These are phyloP conservation scores for Micronisus gabar DNA, from an alignment of 2,113 vertebrate species.

Conservation along the genomic window DNA sequence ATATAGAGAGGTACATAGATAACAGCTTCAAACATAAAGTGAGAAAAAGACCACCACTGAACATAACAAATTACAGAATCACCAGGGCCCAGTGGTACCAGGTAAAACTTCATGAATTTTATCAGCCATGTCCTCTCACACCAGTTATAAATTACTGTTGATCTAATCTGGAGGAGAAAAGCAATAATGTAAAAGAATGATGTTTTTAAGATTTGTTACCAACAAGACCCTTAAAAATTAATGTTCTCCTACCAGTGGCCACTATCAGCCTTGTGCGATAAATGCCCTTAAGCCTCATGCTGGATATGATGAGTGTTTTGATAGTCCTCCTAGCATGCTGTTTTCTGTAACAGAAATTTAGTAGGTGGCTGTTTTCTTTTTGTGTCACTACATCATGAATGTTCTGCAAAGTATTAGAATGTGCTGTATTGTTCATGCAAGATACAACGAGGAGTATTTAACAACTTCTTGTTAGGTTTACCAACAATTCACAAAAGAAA, in stretches of 20 bases:
- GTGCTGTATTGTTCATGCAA: not conserved
- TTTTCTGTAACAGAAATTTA: not conserved
- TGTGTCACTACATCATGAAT: not conserved
- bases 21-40: not conserved
- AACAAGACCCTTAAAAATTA: not conserved
- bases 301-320: not conserved
- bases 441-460: not conserved
- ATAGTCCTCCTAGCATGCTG: fast-evolving
- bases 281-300: not conserved
- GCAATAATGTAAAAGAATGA: not conserved
- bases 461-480: not conserved
- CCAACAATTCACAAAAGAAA: not conserved
- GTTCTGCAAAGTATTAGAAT: not conserved
- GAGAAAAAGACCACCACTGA: not conserved
- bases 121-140: not conserved
- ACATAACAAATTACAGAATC: not conserved
- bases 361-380: not conserved
- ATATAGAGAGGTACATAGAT: not conserved
- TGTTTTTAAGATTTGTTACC: not conserved
- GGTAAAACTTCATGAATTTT: not conserved
- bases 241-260: not conserved
- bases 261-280: not conserved
- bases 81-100: not conserved
- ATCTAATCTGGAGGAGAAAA: not conserved
- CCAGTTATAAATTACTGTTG: not conserved